Base-by-base conservation (phyloP, 2,797 vertebrate species). In the Urocyon cinereoargenteus region DNA sequence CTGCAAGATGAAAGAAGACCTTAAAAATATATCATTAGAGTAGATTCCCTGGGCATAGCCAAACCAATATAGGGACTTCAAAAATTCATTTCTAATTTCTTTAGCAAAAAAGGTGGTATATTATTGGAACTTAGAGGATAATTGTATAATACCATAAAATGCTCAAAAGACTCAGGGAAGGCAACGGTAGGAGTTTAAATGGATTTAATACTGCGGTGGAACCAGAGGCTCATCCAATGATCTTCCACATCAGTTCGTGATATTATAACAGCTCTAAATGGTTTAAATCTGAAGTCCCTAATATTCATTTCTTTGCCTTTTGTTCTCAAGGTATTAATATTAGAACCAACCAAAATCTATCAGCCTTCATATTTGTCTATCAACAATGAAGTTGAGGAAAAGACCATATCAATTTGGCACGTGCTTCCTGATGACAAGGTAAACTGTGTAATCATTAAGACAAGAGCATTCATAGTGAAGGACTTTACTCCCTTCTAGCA, bases 311-410 rank as follows among this genome's bases (percentile, higher is more conserved):
- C n/a, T 70, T 75, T 90, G 70, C 90, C 53, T 90, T 95, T 70
- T 96, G 62, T 79, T 96, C 94, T 89, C 26, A 97, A 99, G 99
- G 99, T 99, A 94, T 98, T 99, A 98, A 99, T 99, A 98, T 98
- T 99, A 97, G 99, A 99, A 98, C 99, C 99, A 91, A 99, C 99
- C 59, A 99, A 99, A 99, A 99, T 99, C 81, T 99, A 99, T 98
- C 99, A 99, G 89, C 99, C 99, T 13, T 99, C 99, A 0, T 99
- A 99, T 98, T 98, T 99, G 96, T 99, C 99, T 66, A 99, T 99
- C 98, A 99, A 99, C 98, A 99, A 99, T 97, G 99, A 99, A 64
- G 99, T 99, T 0, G 99, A 99, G 62, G 99, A 99, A 97, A 99
- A 99, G 98, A 99, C 99, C 0, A 99, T 99, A 70, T 99, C 99